Percentiles rank a stretch among this genome's conserved stretches.
Conservation (phyloP, 2,113 vertebrate genomes). For the Rhynchomys soricoides region DNA sequence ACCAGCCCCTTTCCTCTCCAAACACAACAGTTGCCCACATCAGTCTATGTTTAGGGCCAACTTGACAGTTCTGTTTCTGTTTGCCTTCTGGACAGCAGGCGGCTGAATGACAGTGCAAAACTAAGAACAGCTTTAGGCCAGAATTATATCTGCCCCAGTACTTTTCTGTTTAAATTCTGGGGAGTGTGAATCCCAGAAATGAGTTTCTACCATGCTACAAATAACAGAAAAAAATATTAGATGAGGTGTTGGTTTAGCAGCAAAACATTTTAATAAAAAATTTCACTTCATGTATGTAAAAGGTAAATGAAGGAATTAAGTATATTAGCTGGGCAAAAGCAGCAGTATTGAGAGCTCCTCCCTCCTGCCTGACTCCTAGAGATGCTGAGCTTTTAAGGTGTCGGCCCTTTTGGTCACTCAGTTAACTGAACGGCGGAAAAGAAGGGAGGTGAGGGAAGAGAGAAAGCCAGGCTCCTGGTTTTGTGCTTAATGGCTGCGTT, state of each 20-base stretch:
- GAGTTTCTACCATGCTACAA: background rate
- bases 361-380: background rate
- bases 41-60: slow-evolving; percentile 25
- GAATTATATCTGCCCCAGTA: slow-evolving; percentile 25
- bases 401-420: background rate
- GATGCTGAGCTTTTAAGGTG: slow-evolving; percentile 12
- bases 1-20: background rate
- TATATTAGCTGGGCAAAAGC: background rate
- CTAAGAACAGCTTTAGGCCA: slow-evolving; percentile 1
- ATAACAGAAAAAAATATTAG: background rate
- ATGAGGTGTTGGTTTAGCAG: background rate
- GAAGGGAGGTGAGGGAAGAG: background rate
- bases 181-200: background rate
- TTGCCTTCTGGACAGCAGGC: background rate
- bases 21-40: slow-evolving; percentile 34
- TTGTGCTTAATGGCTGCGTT: background rate
- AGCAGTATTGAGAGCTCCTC: background rate
- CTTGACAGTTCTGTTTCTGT: slow-evolving; percentile 37
- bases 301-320: background rate
- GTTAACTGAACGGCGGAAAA: background rate
- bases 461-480: background rate
- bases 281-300: background rate
- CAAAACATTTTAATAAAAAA: background rate
- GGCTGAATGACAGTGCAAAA: background rate
- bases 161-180: background rate